Conservation (phyloP, 2,888 invertebrate genomes). For the Scaptomyza polygonia region DNA sequence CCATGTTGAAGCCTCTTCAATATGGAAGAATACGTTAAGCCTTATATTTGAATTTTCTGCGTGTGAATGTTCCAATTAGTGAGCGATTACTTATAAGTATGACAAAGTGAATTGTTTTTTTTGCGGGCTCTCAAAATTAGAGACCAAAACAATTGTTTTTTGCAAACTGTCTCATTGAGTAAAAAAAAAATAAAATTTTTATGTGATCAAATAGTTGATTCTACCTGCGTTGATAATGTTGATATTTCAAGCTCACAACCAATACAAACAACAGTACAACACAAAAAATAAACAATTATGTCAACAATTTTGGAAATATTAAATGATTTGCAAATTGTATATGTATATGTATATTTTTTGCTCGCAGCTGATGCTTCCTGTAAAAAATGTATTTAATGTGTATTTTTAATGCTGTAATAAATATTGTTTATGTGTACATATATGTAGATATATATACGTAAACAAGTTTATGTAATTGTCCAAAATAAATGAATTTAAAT, state of each 20-base stretch:
- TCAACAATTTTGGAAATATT: not conserved
- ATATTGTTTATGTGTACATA: conserved; percentile 43
- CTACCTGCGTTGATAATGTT: not conserved
- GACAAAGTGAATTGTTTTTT: conserved; percentile 4
- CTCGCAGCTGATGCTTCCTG: conserved; percentile 45
- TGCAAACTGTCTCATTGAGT: not conserved
- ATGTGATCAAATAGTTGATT: conserved; percentile 46
- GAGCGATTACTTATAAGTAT: not conserved
- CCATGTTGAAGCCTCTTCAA: not conserved
- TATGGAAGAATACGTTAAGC: not conserved
- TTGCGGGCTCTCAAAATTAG: not conserved
- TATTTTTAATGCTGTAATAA: conserved; percentile 66
- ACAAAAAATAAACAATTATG: conserved; percentile 2
- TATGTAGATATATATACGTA: conserved; percentile 12
- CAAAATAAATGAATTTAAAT: conserved; percentile 36
- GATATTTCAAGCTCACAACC: conserved; percentile 2
- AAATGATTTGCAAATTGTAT: not conserved
- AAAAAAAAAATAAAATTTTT: conserved; percentile 16
- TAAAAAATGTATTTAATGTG: conserved; percentile 49
- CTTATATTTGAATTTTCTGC: not conserved
- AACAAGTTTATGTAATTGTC: conserved; percentile 30
- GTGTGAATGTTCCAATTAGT: conserved; percentile 2
- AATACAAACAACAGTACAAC: not conserved
- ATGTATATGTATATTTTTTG: conserved; percentile 34
- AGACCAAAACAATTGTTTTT: not conserved